Conservation (phyloP, 2,113 vertebrate genomes). For the Hydrolagus affinis region DNA sequence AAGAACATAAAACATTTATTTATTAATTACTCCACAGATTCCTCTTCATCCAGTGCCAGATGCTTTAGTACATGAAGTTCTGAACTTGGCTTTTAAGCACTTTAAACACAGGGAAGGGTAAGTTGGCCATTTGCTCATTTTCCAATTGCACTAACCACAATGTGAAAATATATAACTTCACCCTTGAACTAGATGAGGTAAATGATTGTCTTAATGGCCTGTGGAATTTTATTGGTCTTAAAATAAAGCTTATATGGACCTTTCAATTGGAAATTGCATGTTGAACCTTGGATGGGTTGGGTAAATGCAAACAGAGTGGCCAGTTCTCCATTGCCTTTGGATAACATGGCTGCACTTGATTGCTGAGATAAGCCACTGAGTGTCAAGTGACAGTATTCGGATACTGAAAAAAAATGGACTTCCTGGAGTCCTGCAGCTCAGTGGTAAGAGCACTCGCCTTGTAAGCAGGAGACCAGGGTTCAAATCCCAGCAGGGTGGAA, state of each 20-base stretch:
- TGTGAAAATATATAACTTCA: neutral
- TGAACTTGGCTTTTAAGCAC: conserved; percentile 99
- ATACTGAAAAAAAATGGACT: too few species aligned
- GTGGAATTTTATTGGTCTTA: neutral
- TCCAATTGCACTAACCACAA: neutral
- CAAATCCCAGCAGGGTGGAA: too few species aligned
- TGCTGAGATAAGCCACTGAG: too few species aligned
- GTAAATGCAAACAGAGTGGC: too few species aligned
- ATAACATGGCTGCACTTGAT: too few species aligned
- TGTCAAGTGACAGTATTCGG: too few species aligned
- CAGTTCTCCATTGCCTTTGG: too few species aligned
- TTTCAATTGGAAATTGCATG: neutral
- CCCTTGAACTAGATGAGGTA: neutral
- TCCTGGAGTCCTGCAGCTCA: too few species aligned
- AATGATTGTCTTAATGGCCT: neutral
- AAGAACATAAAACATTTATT: neutral
- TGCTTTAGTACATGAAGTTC: conserved; percentile 96
- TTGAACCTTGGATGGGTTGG: neutral
- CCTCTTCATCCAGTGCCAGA: conserved; percentile 98
- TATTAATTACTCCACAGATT: conserved; percentile 64
- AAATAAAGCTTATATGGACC: neutral
- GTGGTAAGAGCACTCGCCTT: too few species aligned
- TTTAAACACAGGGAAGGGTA: conserved; percentile 99
- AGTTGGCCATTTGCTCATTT: conserved; percentile 44
- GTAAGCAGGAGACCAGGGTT: too few species aligned